Evolutionary conservation across 2,888 invertebrate genomes (phyloP).

Genomic region (Idaea biselata): DNA sequence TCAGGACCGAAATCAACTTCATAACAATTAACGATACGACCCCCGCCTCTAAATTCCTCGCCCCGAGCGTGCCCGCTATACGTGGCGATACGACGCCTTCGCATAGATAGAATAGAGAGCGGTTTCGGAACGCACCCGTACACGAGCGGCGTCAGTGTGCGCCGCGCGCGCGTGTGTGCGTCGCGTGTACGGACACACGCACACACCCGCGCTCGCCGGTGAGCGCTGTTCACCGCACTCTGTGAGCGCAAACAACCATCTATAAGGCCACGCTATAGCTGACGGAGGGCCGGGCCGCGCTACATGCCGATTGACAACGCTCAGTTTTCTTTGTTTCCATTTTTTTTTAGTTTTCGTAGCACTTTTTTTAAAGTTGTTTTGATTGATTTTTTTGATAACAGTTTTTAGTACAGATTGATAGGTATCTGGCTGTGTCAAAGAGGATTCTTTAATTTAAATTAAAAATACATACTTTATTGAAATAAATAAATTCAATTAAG

Average conservation of each 20-base stretch:
- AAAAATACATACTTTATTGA: not conserved
- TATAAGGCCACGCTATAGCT: constrained; percentile 82
- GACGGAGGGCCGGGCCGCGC: constrained; percentile 73
- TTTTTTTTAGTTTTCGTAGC: constrained; percentile 22
- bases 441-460: not conserved
- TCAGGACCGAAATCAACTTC: constrained; percentile 81
- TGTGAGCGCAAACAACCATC: constrained; percentile 82
- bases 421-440: not conserved
- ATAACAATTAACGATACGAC: constrained; percentile 82
- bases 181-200: constrained; percentile 51
- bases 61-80: constrained; percentile 80
- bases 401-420: not conserved
- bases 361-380: constrained; percentile 14
- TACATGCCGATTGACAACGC: constrained; percentile 54
- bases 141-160: constrained; percentile 46
- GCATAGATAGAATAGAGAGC: constrained; percentile 82
- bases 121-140: constrained; percentile 80
- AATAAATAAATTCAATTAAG: too few species aligned
- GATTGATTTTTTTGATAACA: not conserved
- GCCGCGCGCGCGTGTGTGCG: constrained; percentile 38
- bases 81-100: constrained; percentile 80
- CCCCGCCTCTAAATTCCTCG: constrained; percentile 81
- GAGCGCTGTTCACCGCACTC: constrained; percentile 82
- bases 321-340: constrained; percentile 46
- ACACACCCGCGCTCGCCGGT: constrained; percentile 69